A percentile compares a stretch with the other conserved stretches of the same genome.
Evolutionary conservation across 2,797 vertebrate genomes (phyloP).

Genomic region (Malacoraja senta): DNA sequence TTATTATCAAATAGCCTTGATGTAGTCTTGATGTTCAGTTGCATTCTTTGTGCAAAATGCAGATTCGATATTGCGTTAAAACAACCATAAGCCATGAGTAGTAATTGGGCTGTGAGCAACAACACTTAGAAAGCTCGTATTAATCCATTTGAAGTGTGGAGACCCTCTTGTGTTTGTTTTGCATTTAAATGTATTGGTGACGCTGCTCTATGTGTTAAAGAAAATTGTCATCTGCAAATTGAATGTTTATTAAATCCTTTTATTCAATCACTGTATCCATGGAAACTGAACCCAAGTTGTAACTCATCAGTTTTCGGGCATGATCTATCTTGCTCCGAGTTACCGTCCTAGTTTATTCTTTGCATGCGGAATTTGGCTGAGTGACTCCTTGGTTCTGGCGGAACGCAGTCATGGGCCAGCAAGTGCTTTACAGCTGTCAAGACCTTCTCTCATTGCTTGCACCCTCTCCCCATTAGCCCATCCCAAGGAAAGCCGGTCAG

Average conservation of each 20-base stretch:
- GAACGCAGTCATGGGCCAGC: constrained; percentile 24
- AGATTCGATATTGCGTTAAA: neutral
- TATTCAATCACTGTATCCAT: constrained; percentile 21
- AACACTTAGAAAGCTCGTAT: neutral
- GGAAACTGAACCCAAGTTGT: constrained; percentile 13
- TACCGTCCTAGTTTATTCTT: neutral
- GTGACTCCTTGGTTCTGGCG: constrained; percentile 13
- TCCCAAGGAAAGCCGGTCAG: constrained; percentile 31
- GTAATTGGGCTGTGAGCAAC: neutral
- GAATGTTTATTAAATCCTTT: constrained; percentile 16
- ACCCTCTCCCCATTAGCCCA: constrained; percentile 22
- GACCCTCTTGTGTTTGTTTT: neutral
- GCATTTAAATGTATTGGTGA: neutral
- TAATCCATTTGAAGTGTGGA: neutral
- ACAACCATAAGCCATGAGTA: neutral
- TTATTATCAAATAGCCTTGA: neutral
- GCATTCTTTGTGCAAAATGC: neutral
- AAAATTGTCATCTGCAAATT: constrained; percentile 23
- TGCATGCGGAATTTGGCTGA: constrained; percentile 10
- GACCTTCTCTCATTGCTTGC: constrained; percentile 13
- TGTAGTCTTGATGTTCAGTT: neutral
- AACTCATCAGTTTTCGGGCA: constrained; percentile 26
- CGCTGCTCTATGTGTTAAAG: neutral
- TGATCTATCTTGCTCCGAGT: constrained; percentile 16
- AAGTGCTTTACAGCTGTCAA: neutral